These are phyloP conservation scores for Campaea margaritaria DNA, from an alignment of 2,888 invertebrate genomes.

Conservation along the genomic window DNA sequence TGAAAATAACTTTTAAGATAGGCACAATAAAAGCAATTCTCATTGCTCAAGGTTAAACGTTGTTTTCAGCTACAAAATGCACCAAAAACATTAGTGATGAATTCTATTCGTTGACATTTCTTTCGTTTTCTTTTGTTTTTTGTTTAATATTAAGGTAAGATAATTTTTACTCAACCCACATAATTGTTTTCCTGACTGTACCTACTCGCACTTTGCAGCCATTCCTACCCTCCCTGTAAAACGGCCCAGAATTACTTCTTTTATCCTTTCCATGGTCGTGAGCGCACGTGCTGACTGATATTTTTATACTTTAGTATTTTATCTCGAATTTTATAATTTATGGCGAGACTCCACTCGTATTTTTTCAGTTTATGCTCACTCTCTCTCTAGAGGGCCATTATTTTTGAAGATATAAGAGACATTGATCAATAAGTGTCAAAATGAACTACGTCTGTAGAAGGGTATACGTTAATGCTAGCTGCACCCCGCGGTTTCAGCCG, in stretches of 20 bases:
- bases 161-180: no score
- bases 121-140: not conserved
- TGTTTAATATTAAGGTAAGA: no score
- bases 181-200: not conserved
- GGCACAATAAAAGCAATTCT: no score
- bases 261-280: constrained; percentile 27
- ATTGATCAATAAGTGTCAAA: no score
- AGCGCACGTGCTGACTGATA: constrained; percentile 31
- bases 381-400: constrained; percentile 8
- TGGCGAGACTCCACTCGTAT: constrained; percentile 14
- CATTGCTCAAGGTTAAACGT: not conserved
- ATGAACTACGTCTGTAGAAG: no score
- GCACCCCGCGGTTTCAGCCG: no score
- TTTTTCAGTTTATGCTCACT: constrained; percentile 16
- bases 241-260: not conserved
- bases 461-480: no score
- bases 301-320: constrained; percentile 21
- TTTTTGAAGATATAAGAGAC: not conserved
- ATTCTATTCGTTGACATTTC: not conserved
- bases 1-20: not conserved
- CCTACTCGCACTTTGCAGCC: not conserved
- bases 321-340: constrained; percentile 25
- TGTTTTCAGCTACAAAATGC: no score
- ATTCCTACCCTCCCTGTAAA: not conserved
- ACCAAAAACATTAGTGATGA: no score